A percentile compares a stretch with the other conserved stretches of the same genome.
phyloP scores from a whole-genome alignment of 2,113 vertebrate genomes.

The Alectura lathami region DNA sequence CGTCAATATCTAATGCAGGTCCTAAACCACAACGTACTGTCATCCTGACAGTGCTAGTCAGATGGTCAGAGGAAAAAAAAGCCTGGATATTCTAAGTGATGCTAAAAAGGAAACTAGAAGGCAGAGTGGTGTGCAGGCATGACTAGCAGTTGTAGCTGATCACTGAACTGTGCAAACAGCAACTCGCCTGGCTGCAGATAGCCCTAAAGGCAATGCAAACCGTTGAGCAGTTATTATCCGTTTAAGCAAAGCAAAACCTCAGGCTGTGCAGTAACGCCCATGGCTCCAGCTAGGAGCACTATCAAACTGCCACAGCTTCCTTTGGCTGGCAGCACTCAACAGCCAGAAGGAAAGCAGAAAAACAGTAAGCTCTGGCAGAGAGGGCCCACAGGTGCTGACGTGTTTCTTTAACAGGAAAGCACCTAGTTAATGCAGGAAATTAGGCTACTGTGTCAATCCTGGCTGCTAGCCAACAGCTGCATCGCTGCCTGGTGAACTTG shows the following conservation, averaged over 20 bases:
- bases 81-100: neutral
- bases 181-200: neutral
- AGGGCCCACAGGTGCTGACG: accelerated
- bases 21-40: neutral
- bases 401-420: accelerated
- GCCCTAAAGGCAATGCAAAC: neutral
- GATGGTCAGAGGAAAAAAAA: neutral
- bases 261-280: accelerated
- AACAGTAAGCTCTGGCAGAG: accelerated
- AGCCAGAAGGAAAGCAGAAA: no score
- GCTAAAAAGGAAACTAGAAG: neutral
- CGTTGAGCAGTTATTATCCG: neutral
- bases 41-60: neutral
- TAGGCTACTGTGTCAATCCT: neutral
- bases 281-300: neutral
- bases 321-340: neutral
- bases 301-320: neutral
- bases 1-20: neutral
- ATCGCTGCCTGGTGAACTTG: no score
- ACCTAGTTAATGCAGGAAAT: neutral
- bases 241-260: neutral
- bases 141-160: neutral
- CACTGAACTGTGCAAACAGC: neutral
- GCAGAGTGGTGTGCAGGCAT: neutral
- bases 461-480: neutral